These are phyloP conservation scores for Podotricha telesiphe DNA, from an alignment of 2,888 invertebrate genomes.

Conservation along the genomic window DNA sequence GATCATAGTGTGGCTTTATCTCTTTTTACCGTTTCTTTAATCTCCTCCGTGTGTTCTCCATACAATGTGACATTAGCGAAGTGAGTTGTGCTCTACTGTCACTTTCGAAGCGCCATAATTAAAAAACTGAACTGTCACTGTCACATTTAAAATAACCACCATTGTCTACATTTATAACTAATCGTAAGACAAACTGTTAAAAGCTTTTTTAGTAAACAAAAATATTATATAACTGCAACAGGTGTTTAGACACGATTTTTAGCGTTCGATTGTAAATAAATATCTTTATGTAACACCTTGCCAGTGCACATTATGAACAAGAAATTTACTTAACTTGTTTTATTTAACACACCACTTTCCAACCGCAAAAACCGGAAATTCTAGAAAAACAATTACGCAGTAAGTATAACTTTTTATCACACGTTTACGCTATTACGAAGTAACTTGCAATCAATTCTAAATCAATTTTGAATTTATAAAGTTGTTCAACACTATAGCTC, in stretches of 20 bases:
- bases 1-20: too few species aligned
- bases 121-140: too few species aligned
- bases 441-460: background rate
- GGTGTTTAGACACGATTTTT: background rate
- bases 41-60: too few species aligned
- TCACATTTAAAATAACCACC: too few species aligned
- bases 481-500: background rate
- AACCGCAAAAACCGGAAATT: conserved; percentile 15
- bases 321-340: conserved; percentile 4
- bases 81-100: too few species aligned
- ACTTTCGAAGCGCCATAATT: too few species aligned
- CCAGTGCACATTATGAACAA: background rate
- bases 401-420: background rate
- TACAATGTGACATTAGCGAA: too few species aligned
- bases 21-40: too few species aligned
- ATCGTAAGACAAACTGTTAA: background rate
- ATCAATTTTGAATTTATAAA: background rate
- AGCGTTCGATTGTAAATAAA: background rate
- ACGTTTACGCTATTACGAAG: conserved; percentile 36
- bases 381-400: conserved; percentile 1
- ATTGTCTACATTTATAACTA: too few species aligned
- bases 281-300: background rate
- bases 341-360: conserved; percentile 1
- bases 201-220: background rate
- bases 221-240: background rate